phyloP scores from a whole-genome alignment of 2,888 invertebrate species.

The Drosophila lutescens region DNA sequence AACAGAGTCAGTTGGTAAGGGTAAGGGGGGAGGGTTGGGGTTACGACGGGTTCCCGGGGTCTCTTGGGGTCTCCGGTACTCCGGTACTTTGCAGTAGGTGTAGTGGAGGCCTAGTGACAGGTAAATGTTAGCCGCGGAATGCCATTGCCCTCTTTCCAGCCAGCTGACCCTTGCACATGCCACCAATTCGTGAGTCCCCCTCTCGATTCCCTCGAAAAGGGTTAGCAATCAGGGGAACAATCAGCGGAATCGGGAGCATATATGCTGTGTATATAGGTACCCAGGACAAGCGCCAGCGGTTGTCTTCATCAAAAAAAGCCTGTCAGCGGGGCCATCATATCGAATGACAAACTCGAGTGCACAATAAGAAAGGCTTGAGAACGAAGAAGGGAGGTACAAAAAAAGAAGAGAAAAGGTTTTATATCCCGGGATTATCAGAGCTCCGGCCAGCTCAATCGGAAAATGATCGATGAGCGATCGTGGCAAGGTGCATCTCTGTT shows the following conservation, averaged over 20 bases:
- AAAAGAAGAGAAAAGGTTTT: conserved; percentile 1
- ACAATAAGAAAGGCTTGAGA: conserved; percentile 35
- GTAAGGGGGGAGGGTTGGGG: not conserved
- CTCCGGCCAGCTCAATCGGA: conserved; percentile 68
- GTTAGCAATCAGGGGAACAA: not conserved
- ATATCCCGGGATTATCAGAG: conserved; percentile 56
- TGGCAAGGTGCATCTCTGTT: conserved; percentile 39
- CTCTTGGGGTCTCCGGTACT: not conserved
- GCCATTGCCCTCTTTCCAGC: conserved; percentile 68
- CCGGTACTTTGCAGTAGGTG: conserved; percentile 3
- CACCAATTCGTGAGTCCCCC: conserved; percentile 32
- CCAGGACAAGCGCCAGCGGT: conserved; percentile 27
- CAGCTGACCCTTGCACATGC: conserved; percentile 79
- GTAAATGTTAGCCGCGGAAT: conserved; percentile 55
- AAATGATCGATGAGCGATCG: conserved; percentile 69
- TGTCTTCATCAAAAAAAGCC: conserved; percentile 54
- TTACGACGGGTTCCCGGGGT: conserved; percentile 4
- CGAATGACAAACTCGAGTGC: conserved; percentile 72
- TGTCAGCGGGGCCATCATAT: conserved; percentile 77
- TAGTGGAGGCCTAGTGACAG: conserved; percentile 29
- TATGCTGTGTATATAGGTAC: conserved; percentile 17
- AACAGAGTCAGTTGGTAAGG: conserved; percentile 18
- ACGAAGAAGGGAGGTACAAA: not conserved
- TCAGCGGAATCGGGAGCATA: conserved; percentile 30
- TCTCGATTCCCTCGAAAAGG: not conserved